Percentiles rank a stretch among this genome's conserved stretches.
phyloP scores from a whole-genome alignment of 2,797 vertebrate species.

The Gastrophryne carolinensis region DNA sequence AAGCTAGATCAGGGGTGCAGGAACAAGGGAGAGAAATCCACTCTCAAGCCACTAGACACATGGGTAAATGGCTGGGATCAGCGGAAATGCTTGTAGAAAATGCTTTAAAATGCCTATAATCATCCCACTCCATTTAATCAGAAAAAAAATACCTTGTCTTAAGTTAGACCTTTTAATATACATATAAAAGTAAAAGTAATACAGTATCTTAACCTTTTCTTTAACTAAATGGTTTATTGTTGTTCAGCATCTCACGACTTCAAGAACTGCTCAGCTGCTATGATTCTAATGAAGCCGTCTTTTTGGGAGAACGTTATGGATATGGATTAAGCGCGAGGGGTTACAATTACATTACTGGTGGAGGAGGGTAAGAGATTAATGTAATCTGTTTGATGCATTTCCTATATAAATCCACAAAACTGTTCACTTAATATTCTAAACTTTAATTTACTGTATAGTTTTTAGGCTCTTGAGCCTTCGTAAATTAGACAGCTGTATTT shows the following conservation, averaged over 20 bases:
- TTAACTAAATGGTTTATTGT: slow-evolving; percentile 20
- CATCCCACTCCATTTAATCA: too few species aligned
- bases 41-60: too few species aligned
- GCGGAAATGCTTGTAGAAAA: too few species aligned
- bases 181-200: too few species aligned
- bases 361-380: slow-evolving; percentile 84
- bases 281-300: slow-evolving; percentile 76
- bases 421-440: slow-evolving; percentile 19
- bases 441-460: slow-evolving; percentile 15
- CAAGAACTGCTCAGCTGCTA: slow-evolving; percentile 90
- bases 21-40: too few species aligned
- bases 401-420: slow-evolving; percentile 15
- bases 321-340: slow-evolving; percentile 91
- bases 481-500: slow-evolving; percentile 5
- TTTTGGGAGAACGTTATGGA: slow-evolving; percentile 92
- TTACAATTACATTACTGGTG: slow-evolving; percentile 96
- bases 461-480: not conserved
- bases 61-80: too few species aligned
- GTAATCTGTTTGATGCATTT: not conserved
- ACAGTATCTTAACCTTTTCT: too few species aligned
- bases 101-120: too few species aligned
- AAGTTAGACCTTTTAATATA: too few species aligned
- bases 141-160: too few species aligned
- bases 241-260: slow-evolving; percentile 82
- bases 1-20: too few species aligned